These are phyloP conservation scores for Tethya wilhelma DNA, from an alignment of 37 sponge, comb jelly and placozoan species.

Conservation along the genomic window DNA sequence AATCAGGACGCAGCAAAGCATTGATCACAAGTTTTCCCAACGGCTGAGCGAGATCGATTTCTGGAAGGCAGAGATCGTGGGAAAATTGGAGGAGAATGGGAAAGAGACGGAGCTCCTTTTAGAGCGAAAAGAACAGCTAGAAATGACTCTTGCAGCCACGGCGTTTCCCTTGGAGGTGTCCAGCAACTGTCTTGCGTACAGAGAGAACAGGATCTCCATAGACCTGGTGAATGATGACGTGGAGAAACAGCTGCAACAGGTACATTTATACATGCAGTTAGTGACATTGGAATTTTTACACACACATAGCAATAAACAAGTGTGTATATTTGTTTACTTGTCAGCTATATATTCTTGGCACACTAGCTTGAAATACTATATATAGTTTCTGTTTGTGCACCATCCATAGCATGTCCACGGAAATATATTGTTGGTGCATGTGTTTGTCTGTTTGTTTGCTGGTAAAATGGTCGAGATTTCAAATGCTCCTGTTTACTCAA, in stretches of 20 bases:
- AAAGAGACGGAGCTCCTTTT: constrained; percentile 74
- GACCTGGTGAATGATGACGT: constrained; percentile 95
- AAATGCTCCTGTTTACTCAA: no score
- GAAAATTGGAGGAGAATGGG: constrained; percentile 62
- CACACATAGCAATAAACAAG: no score
- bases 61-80: constrained; percentile 91
- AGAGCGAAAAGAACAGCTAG: constrained; percentile 70
- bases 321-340: no score
- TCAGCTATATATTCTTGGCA: no score
- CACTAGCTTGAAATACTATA: no score
- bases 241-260: constrained; percentile 90
- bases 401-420: no score
- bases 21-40: constrained; percentile 83
- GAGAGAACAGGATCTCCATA: constrained; percentile 74
- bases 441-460: no score
- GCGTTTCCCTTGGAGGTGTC: constrained; percentile 82
- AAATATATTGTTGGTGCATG: no score
- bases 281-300: not conserved
- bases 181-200: constrained; percentile 64
- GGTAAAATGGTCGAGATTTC: no score
- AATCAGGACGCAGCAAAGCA: constrained; percentile 70
- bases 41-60: constrained; percentile 82
- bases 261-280: constrained; percentile 1
- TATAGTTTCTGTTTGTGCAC: no score
- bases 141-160: constrained; percentile 64